These are phyloP conservation scores for Darwinula stevensoni DNA, from an alignment of 2,888 invertebrate genomes.

Conservation along the genomic window DNA sequence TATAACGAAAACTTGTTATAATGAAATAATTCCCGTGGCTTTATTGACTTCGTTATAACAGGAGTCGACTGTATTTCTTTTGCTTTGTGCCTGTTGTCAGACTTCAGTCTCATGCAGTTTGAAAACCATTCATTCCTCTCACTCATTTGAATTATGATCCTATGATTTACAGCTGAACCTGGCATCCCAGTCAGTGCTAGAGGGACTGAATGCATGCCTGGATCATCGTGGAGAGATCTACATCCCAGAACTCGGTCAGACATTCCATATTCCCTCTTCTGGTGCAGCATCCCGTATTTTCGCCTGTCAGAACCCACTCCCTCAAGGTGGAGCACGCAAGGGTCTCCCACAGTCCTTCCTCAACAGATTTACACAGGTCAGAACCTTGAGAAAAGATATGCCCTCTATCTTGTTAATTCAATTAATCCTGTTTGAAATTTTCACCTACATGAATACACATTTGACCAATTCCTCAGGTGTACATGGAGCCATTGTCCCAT, in stretches of 20 bases:
- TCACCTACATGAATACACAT: conserved; percentile 3
- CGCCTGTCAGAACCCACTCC: conserved; percentile 87
- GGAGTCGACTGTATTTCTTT: too few relatives aligned
- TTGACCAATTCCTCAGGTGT: conserved; percentile 19
- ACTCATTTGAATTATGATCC: too few relatives aligned
- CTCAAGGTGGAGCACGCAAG: conserved; percentile 81
- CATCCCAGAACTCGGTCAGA: conserved; percentile 70
- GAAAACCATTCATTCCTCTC: too few relatives aligned
- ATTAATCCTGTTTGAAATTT: conserved; percentile 4
- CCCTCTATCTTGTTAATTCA: too few relatives aligned
- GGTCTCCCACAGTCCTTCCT: conserved; percentile 88
- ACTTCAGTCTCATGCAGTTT: too few relatives aligned
- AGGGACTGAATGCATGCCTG: conserved; percentile 90
- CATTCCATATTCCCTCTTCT: conserved; percentile 52
- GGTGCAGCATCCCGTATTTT: conserved; percentile 65
- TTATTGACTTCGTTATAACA: too few relatives aligned
- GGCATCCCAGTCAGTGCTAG: conserved; percentile 90
- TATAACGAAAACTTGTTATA: too few relatives aligned
- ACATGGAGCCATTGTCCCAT: conserved; percentile 25
- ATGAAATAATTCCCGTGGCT: too few relatives aligned
- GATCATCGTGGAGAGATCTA: conserved; percentile 90
- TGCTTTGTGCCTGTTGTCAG: too few relatives aligned
- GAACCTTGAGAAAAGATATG: too few relatives aligned
- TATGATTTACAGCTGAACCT: conserved; percentile 64
- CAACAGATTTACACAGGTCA: conserved; percentile 79